phyloP scores from a whole-genome alignment of 2,113 vertebrate species.

The Piaya cayana region DNA sequence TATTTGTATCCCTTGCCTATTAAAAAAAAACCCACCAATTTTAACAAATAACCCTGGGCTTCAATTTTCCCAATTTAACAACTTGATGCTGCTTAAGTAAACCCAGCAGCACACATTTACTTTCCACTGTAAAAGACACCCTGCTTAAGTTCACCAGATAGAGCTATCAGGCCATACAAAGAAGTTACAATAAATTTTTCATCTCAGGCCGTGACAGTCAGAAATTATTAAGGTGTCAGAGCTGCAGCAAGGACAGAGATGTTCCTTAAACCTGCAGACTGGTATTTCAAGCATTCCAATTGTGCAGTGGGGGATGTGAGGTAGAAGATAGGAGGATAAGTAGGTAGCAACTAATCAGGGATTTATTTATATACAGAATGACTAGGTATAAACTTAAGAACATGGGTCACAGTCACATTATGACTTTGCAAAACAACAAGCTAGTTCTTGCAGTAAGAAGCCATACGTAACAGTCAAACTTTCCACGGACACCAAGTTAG shows the following conservation, averaged over 20 bases:
- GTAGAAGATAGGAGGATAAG: neutral
- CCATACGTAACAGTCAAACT: neutral
- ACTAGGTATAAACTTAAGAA: constrained; percentile 20
- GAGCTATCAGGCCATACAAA: neutral
- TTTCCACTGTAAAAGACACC: neutral
- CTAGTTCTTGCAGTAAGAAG: neutral
- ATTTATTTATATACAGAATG: constrained; percentile 39
- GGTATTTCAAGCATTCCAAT: neutral
- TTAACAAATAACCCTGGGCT: neutral
- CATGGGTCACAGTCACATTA: neutral
- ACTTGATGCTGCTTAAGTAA: neutral
- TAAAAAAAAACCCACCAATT: neutral
- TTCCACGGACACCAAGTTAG: neutral
- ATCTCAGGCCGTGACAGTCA: neutral
- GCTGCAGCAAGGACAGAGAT: neutral
- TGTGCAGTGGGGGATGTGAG: neutral
- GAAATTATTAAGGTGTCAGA: neutral
- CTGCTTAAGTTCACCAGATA: neutral
- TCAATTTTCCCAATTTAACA: neutral
- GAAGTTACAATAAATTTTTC: neutral
- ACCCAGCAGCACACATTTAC: neutral
- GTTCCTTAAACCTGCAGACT: neutral
- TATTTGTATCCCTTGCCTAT: neutral
- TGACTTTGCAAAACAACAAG: constrained; percentile 28
- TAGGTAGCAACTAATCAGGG: constrained; percentile 19